A percentile compares a stretch with the other conserved stretches of the same genome.
Evolutionary conservation across 2,888 invertebrate species (phyloP).

Genomic region (Drosophila fungiperda): DNA sequence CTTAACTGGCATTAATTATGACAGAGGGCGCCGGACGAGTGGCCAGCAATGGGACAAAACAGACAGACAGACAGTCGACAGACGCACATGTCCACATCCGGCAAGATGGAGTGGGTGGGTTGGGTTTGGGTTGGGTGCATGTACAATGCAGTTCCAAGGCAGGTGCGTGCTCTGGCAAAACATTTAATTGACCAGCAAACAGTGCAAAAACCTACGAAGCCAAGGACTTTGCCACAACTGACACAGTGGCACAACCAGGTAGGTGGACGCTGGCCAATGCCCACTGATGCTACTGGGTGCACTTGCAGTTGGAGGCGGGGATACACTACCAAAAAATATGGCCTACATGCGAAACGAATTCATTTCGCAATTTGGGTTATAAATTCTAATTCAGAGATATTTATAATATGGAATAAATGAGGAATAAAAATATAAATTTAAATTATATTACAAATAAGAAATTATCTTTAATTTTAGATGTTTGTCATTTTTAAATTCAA

Average conservation of each 20-base stretch:
- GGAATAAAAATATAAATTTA: too few species aligned
- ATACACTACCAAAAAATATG: background rate
- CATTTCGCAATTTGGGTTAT: background rate
- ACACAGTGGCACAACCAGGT: constrained; percentile 54
- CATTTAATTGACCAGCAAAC: constrained; percentile 73
- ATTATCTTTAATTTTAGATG: background rate
- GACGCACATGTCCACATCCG: constrained; percentile 56
- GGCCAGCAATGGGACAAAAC: constrained; percentile 48
- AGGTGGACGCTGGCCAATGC: constrained; percentile 6
- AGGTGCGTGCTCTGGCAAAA: constrained; percentile 56
- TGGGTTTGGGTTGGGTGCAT: background rate
- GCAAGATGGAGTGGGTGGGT: background rate
- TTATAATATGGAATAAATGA: too few species aligned
- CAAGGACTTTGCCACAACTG: constrained; percentile 71
- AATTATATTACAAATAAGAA: too few species aligned
- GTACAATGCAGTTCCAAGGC: constrained; percentile 47
- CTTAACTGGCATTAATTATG: constrained; percentile 81
- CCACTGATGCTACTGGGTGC: constrained; percentile 10
- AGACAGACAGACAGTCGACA: constrained; percentile 25
- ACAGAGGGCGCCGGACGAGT: constrained; percentile 43
- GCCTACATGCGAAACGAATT: background rate
- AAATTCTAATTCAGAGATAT: too few species aligned
- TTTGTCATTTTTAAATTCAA: background rate
- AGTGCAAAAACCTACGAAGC: constrained; percentile 35
- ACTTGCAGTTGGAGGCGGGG: constrained; percentile 9